Evolutionary conservation across 2,888 invertebrate species (phyloP), one percentile per base, ranked within the genome.

Genomic region (Tinea pellionella): DNA sequence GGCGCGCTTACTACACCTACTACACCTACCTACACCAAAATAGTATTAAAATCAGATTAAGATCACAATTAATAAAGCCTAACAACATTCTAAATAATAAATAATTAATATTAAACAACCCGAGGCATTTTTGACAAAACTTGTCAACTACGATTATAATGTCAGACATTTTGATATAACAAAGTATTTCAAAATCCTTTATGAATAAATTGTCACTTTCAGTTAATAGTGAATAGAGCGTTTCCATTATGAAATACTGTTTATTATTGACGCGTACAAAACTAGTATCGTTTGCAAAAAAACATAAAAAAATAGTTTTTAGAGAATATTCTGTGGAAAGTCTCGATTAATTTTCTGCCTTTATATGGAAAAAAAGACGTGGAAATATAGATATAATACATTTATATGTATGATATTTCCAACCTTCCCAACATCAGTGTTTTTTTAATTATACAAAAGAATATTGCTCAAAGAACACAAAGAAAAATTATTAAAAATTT

Each of bases 141-240:
- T 24, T 53, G 53, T 53, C 53, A 53, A 53, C 53, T 24, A 53
- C 24, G 53, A 18, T 53, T 53, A 24, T 18, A 53, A 18, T 53
- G 53, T 53, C 53, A 53, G 24, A 53, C n/a, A 24, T 53, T 53
- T 53, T 53, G 53, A 24, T n/a, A 24, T 53, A 24, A 24, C 53
- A 53, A 53, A 53, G 53, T 47, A 47, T 47, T 47, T 47, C 16
- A 9, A 16, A 47, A 47, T 13, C 47, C 24, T 24, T 24, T 53
- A 53, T 53, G 24, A 53, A 53, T 18, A 18, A 24, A 53, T 47
- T 53, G 53, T 53, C 53, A 53, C 18, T n/a, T 24, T 53, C 53
- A 18, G 53, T 18, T 37, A 7, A 53, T 51, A 16, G 51, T 24
- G 53, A 24, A 53, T 53, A 6, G 16, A 53, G 24, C 19, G 3